Conservation (phyloP, 2,888 invertebrate species). For the Eupithecia inturbata region DNA sequence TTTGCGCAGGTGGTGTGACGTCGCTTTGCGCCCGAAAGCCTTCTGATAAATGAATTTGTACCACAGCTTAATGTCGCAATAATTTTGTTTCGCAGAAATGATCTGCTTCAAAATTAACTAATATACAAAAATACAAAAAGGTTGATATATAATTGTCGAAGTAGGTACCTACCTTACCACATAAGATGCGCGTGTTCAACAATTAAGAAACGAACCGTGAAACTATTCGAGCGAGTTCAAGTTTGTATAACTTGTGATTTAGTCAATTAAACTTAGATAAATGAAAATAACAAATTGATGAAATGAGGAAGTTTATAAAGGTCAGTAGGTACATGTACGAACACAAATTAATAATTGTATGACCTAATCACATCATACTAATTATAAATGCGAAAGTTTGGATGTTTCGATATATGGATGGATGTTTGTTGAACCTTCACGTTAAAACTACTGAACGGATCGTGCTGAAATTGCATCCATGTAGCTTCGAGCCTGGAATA, state of each 20-base stretch:
- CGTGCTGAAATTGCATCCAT: too few species aligned
- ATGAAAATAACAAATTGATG: slow-evolving; percentile 13
- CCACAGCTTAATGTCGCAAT: slow-evolving; percentile 26
- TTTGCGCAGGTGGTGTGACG: slow-evolving; percentile 63
- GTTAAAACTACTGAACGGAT: too few species aligned
- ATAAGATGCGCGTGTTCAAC: slow-evolving; percentile 24
- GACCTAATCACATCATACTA: too few species aligned
- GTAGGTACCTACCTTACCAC: neutral
- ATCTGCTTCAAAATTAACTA: neutral
- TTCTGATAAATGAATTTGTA: slow-evolving; percentile 38
- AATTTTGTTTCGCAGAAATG: neutral
- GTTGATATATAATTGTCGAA: neutral
- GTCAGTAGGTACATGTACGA: slow-evolving; percentile 4
- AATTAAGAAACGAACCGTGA: slow-evolving; percentile 25
- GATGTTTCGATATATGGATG: too few species aligned
- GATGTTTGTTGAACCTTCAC: too few species aligned
- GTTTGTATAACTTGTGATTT: slow-evolving; percentile 17
- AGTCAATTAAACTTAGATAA: slow-evolving; percentile 12
- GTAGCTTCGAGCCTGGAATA: too few species aligned
- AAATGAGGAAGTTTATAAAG: slow-evolving; percentile 25
- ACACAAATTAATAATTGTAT: neutral
- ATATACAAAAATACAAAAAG: neutral
- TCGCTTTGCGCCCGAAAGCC: slow-evolving; percentile 50
- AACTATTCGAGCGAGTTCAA: slow-evolving; percentile 17
- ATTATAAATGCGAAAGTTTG: too few species aligned